Base-by-base conservation (phyloP, 92 coral and sea anemone species). In the Epizoanthus scotinus region DNA sequence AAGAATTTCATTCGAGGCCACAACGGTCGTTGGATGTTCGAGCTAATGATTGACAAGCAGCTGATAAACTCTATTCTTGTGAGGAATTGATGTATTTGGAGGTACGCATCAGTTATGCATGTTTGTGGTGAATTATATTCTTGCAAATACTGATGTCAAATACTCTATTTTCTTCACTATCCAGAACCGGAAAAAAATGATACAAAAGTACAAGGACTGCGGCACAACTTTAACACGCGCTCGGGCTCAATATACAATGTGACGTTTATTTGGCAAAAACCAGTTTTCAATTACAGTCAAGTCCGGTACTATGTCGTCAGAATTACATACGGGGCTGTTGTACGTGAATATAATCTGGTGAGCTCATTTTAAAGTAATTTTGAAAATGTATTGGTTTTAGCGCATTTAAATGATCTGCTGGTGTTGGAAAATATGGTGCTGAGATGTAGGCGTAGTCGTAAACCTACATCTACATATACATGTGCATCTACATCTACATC, bases 201-300 rank as follows among this genome's bases (percentile, higher is more conserved):
- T 27, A 8, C 36, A 9, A 27, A 25, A 19, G 49, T 71, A n/a
- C 78, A 22, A 20, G 55, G 53, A 27, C 58, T 71, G 2, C 5
- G 36, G 14, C 19, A 12, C 17, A 20, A 21, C 5, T 71, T 71
- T 27, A 24, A 40, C 22, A 52, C 53, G 40, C 15, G 27, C 17
- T 49, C 63, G 5, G 26, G 12, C 2, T 26, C 61, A 22, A 53
- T 20, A 2, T 71, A 42, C 40, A 71, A 71, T 44, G 47, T 71
- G 31, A 71, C 78, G 20, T 71, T 71, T 40, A 71, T 42, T 40
- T 71, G 78, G 78, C 57, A 71, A 15, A 25, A 53, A 50, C 78
- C 78, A 53, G 31, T 59, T 71, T 71, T 71, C 40, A 53, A 53
- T 24, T 71, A 71, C 40, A 71, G 78, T 18, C 52, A 52, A 17